Evolutionary conservation across 2,888 invertebrate genomes (phyloP), one percentile per base, ranked within the genome.

Genomic region (Drosophila cognata): DNA sequence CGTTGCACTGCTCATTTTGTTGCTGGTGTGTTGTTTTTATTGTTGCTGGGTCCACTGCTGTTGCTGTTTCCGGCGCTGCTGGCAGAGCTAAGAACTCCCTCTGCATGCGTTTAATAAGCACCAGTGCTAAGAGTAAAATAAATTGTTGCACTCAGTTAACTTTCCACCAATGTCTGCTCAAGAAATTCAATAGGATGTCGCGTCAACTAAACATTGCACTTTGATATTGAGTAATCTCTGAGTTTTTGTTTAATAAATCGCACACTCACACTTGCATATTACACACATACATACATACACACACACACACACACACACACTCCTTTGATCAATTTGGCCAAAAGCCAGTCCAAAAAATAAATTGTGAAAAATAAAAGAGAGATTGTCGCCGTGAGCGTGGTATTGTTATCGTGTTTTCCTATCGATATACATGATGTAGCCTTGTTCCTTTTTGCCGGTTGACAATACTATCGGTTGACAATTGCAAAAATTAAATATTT

Each of bases 331-430:
- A 79, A 75, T 70, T 82, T 82, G 82, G 82, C 84, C 62, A 71
- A 79, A 81, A 81, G 81, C 81, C 84, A 80, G 83, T 79, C 80
- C 64, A 83, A 80, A 79, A 82, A 82, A 80, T 67, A 67, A 71
- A 70, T 77, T 80, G 80, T 76, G 79, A 76, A 82, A 81, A 78
- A 69, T 72, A 81, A 64, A 70, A 77, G 64, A 77, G 70, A 79
- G 66, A 70, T 71, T 63, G 74, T 74, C 53, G 36, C 46, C 35
- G 68, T 61, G 71, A 76, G 77, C 81, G 70, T 80, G 71, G 57
- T 81, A 53, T 64, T 68, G 46, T 50, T 74, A 74, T 64, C 53
- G 68, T 18, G n/a, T 35, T 28, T 16, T 13, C 41, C 13, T 65
- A 77, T 75, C 82, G 75, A 79, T 81, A 63, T 48, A 38, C 3